phyloP scores from a whole-genome alignment of 2,113 vertebrate genomes.

The Mystacornis crossleyi region DNA sequence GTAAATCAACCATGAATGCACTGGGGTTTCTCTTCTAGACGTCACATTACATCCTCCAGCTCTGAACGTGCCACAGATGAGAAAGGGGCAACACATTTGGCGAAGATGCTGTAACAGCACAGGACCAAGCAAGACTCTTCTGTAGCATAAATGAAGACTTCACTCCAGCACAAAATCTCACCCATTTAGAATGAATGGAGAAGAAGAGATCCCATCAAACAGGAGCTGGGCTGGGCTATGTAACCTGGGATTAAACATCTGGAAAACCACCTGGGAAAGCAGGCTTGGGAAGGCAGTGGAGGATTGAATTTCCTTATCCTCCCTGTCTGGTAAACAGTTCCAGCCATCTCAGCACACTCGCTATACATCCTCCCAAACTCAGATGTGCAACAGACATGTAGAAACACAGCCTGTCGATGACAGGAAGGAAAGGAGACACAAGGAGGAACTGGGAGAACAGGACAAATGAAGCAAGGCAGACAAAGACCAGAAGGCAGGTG shows the following conservation, averaged over 20 bases:
- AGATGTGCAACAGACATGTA: constrained; percentile 58
- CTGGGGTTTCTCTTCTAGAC: background rate
- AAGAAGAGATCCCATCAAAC: constrained; percentile 58
- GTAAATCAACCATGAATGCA: background rate
- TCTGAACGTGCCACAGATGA: background rate
- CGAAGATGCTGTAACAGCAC: background rate
- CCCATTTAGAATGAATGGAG: constrained; percentile 1
- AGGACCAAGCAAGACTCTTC: background rate
- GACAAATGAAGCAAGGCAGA: constrained; percentile 21
- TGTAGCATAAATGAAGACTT: background rate
- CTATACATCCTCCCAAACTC: constrained; percentile 30
- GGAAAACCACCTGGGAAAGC: constrained; percentile 72
- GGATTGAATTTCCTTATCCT: constrained; percentile 64
- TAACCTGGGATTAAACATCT: constrained; percentile 65
- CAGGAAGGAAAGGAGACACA: constrained; percentile 6
- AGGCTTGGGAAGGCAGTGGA: constrained; percentile 68
- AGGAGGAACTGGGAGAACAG: background rate
- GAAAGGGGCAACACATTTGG: background rate
- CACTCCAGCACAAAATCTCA: background rate
- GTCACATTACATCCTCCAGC: too few relatives aligned
- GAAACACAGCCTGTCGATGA: constrained; percentile 42
- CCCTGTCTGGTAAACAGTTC: constrained; percentile 60
- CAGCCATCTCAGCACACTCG: constrained; percentile 8
- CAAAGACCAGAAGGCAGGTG: constrained; percentile 44
- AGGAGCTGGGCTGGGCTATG: constrained; percentile 52